Evolutionary conservation across 53 echinoderm and acorn worm species (phyloP).

Genomic region (Apostichopus leukothele): DNA sequence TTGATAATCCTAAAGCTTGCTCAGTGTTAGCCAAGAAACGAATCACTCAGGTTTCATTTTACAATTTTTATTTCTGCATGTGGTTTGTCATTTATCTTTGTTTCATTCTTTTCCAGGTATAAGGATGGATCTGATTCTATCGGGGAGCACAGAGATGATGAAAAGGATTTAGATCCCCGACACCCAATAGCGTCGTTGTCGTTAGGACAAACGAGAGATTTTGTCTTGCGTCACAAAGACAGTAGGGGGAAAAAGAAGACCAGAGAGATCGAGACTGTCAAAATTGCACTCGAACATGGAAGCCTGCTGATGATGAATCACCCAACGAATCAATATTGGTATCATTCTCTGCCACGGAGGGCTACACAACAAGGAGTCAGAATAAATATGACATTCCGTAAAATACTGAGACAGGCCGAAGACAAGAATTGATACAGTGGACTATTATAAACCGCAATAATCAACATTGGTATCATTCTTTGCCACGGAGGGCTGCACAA

Average conservation of each 20-base stretch:
- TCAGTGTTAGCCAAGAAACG: too few species aligned
- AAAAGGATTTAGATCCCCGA: conserved; percentile 72
- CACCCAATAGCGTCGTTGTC: conserved; percentile 91
- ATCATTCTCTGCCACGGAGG: conserved; percentile 82
- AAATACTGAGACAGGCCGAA: conserved; percentile 39
- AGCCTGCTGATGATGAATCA: conserved; percentile 92
- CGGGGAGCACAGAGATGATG: conserved; percentile 94
- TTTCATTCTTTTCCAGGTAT: conserved; percentile 59
- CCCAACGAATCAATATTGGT: conserved; percentile 89
- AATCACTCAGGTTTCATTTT: too few species aligned
- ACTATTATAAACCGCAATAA: too few species aligned
- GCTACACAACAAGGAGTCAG: conserved; percentile 48
- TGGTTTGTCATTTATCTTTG: not conserved
- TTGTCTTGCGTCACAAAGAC: conserved; percentile 78
- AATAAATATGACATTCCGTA: conserved; percentile 88
- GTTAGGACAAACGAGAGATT: conserved; percentile 76
- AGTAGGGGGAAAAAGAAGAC: conserved; percentile 64
- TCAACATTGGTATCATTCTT: too few species aligned
- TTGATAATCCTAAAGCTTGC: too few species aligned
- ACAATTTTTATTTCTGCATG: too few species aligned
- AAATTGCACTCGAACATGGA: conserved; percentile 74
- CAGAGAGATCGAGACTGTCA: conserved; percentile 67
- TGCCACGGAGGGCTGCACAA: too few species aligned
- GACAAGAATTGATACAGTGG: too few species aligned
- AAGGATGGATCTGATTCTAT: conserved; percentile 87